Base-by-base conservation (phyloP, 1,140 invertebrate species). In the Phenacoccus solenopsis region DNA sequence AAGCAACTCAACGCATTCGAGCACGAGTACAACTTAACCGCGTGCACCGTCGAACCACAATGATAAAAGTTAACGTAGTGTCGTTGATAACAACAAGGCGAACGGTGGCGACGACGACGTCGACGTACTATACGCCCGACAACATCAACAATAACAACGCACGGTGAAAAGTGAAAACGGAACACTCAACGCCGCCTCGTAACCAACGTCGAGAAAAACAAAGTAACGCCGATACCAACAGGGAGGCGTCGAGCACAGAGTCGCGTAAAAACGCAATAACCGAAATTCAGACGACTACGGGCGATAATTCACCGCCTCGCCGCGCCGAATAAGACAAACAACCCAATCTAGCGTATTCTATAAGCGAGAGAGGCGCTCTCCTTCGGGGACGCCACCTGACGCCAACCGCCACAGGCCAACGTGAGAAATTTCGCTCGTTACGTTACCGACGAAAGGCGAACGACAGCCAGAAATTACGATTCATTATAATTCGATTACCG, bases 221-320 rank as follows among this genome's bases (percentile, higher is more conserved):
- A 69, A 30, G 25, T 12, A 28, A 27, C 13, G 49, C 21, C 32
- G 38, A 22, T 68, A 10, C 16, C 22, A n/a, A 3, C 13, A 24
- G 9, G 13, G n/a, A 22, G 38, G 25, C 3, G 24, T 12, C 5
- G 24, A n/a, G 12, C 12, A 9, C 5, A 49, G 38, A n/a, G 38
- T 32, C 5, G 30, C 5, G 13, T 7, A 56, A 49, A 24, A 69
- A 56, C 35, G 68, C 16, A 35, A 69, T 57, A 35, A 69, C 56
- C 59, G 59, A 69, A 56, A 69, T 25, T 56, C 32, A 69, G 69
- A 64, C 59, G 9, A 27, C 21, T n/a, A n/a, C 59, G 9, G 59
- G 25, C 59, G 59, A 64, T 64, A 64, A 64, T 64, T 64, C 21
- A 25, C 4, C 59, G 9, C 32, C 32, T n/a, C n/a, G n/a, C 32